Evolutionary conservation across 2,888 invertebrate species (phyloP).

Genomic region (Nymphalis urticae): DNA sequence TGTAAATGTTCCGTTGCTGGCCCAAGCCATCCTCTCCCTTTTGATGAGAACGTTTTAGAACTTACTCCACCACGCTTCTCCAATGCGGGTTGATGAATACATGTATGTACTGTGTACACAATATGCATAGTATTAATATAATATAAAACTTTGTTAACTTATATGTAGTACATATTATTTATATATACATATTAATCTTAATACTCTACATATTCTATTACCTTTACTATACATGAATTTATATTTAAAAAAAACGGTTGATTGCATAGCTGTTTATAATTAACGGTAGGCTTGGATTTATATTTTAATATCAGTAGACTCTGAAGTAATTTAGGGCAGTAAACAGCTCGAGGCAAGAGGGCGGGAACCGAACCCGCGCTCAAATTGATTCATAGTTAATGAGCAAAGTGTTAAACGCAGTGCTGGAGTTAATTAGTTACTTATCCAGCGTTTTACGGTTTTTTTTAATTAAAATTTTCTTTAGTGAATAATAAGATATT

Average conservation of each 20-base stretch:
- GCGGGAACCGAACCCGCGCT: conserved; percentile 42
- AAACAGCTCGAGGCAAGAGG: conserved; percentile 48
- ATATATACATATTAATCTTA: no score
- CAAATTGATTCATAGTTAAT: conserved; percentile 72
- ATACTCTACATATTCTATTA: not conserved
- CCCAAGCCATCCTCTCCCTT: no score
- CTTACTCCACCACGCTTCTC: no score
- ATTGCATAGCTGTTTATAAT: conserved; percentile 35
- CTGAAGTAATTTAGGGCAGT: conserved; percentile 48
- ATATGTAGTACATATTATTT: no score
- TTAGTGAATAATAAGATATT: conserved; percentile 16
- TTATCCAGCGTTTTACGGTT: conserved; percentile 42
- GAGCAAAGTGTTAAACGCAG: conserved; percentile 58
- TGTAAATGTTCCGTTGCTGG: no score
- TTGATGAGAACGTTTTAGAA: no score
- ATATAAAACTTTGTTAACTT: no score
- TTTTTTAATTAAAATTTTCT: conserved; percentile 45
- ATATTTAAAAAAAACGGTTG: not conserved
- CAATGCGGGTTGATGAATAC: no score
- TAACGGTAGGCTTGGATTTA: conserved; percentile 30
- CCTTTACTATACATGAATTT: not conserved
- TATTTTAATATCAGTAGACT: conserved; percentile 36
- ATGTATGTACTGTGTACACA: no score
- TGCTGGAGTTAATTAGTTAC: conserved; percentile 48
- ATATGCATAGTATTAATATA: no score